A percentile compares a stretch with the other conserved stretches of the same genome.
These are phyloP conservation scores for Antheraea assamensis DNA, from an alignment of 2,888 invertebrate genomes.

Conservation along the genomic window DNA sequence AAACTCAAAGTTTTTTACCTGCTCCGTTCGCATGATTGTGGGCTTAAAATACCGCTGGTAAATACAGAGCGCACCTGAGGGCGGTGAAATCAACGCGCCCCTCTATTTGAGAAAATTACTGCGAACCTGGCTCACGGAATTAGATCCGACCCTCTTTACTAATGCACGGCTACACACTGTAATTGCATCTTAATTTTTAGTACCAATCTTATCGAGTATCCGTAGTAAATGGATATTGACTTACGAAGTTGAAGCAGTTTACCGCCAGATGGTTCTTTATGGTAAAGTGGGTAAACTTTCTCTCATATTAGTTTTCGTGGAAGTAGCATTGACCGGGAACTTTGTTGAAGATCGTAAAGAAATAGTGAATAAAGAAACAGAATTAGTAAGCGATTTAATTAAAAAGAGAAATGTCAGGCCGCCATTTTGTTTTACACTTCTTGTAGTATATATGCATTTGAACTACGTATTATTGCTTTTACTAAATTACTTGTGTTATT, in stretches of 20 bases:
- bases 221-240: slow-evolving; percentile 3
- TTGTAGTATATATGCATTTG: neutral
- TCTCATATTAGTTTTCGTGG: neutral
- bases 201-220: slow-evolving; percentile 26
- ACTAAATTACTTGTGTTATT: slow-evolving; percentile 1
- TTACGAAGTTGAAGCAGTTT: neutral
- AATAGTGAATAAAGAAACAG: neutral
- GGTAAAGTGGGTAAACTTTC: neutral
- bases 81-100: slow-evolving; percentile 17
- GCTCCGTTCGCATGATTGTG: neutral
- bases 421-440: neutral
- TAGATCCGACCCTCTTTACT: slow-evolving; percentile 28
- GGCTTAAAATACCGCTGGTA: neutral
- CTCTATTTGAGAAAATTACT: slow-evolving; percentile 32
- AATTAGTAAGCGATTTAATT: too few relatives aligned
- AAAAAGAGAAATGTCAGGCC: neutral
- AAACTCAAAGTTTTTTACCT: neutral
- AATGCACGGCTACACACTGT: slow-evolving; percentile 36
- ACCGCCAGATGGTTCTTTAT: neutral
- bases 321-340: neutral
- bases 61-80: slow-evolving; percentile 23
- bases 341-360: neutral
- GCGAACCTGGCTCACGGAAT: slow-evolving; percentile 29
- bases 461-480: too few relatives aligned
- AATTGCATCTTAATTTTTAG: slow-evolving; percentile 43